Base-by-base conservation (phyloP, 2,888 invertebrate species). In the Athalia cordata region DNA sequence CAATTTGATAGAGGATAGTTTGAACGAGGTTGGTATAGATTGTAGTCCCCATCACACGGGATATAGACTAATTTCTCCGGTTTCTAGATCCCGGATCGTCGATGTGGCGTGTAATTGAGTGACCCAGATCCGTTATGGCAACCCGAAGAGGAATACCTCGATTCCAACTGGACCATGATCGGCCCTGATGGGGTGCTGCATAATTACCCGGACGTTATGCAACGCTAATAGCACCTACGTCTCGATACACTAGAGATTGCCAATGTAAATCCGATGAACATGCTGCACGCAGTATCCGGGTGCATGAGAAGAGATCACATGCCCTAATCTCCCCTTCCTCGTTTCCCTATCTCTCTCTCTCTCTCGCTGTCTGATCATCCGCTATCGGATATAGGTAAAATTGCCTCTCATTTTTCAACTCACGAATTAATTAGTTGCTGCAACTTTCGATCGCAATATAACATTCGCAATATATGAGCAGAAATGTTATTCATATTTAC, bases 101-200 rank as follows among this genome's bases (percentile, higher is more conserved):
- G 84, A 88, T 86, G 87, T 85, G 75, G 85, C 87, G 86, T 85
- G 84, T 88, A 87, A 88, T 88, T 88, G 86, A 85, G 84, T 85
- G 86, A 83, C 83, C 87, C 82, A 86, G 85, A 86, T 87, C 85
- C 81, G 81, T 80, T 78, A 81, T 77, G 79, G 75, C 15, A 57
- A 65, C 68, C 64, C 62, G 61, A 75, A 62, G 13, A 29, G 29
- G 29, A 29, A 62, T 50, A 75, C 75, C 62, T 84, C 85, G 86
- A 86, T 85, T 85, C 85, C 86, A 86, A 87, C 84, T 83, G 85
- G 85, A 80, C 85, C 86, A 82, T 87, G 86, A 80, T 86, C 84
- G 80, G 82, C 84, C 83, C 82, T 85, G 84, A 86, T 86, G 84
- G 85, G 84, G 81, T 82, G 77, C 82, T 82, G 84, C 84, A 87